A percentile compares a stretch with the other conserved stretches of the same genome.
phyloP scores from a whole-genome alignment of 2,888 invertebrate species.

The Hemaris fuciformis region DNA sequence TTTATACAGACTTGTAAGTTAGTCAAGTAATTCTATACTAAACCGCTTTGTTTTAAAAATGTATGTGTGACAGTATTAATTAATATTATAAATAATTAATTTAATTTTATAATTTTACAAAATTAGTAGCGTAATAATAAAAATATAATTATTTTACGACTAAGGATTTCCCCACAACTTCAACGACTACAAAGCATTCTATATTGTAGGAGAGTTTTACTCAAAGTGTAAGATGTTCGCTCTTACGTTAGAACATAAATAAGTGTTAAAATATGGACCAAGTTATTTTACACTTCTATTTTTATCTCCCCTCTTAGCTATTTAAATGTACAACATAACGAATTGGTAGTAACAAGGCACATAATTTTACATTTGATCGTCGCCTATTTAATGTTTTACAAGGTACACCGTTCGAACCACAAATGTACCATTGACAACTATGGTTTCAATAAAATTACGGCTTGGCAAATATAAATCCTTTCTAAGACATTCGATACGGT shows the following conservation, averaged over 20 bases:
- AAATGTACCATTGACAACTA: slow-evolving; percentile 59
- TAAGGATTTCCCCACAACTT: neutral
- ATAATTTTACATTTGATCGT: slow-evolving; percentile 52
- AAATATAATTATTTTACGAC: neutral
- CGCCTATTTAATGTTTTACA: slow-evolving; percentile 36
- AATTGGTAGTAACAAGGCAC: slow-evolving; percentile 46
- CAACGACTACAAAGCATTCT: neutral
- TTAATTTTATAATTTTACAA: no score
- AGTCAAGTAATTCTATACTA: no score
- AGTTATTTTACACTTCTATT: slow-evolving; percentile 13
- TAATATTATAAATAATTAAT: no score
- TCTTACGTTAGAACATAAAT: neutral
- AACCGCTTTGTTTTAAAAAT: no score
- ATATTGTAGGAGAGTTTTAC: neutral
- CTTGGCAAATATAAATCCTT: slow-evolving; percentile 71
- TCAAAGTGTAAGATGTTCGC: neutral
- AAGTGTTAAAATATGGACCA: slow-evolving; percentile 5
- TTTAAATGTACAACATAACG: neutral
- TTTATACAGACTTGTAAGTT: neutral
- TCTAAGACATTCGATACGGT: slow-evolving; percentile 79
- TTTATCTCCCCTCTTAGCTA: slow-evolving; percentile 6
- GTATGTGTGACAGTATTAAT: no score
- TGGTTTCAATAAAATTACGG: slow-evolving; percentile 43
- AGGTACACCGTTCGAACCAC: slow-evolving; percentile 45
- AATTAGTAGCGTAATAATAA: no score